Evolutionary conservation across 92 coral and sea anemone genomes (phyloP).

Genomic region (Micromussa lordhowensis): DNA sequence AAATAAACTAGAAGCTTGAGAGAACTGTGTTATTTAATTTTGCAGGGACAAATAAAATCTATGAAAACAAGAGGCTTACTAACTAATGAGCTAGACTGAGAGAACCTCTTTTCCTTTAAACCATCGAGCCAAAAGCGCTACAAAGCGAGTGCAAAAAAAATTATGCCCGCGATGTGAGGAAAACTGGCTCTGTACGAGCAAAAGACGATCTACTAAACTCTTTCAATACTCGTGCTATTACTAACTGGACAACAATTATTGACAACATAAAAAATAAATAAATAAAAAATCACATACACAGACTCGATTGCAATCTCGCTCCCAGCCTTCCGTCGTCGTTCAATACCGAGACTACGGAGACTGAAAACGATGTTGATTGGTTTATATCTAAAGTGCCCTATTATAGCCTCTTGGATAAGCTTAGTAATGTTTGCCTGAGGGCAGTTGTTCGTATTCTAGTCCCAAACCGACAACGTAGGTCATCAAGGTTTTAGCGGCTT

Average conservation of each 20-base stretch:
- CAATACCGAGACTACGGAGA: neutral
- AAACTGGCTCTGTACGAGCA: no score
- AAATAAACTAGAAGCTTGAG: no score
- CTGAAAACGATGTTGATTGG: neutral
- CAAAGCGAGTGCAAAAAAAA: no score
- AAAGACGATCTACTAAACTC: neutral
- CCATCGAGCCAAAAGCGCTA: no score
- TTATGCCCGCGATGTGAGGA: no score
- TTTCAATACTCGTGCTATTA: no score
- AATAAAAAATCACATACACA: neutral
- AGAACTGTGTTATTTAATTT: no score
- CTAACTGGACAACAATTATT: neutral
- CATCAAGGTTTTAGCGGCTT: slow-evolving; percentile 82
- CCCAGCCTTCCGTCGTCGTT: neutral
- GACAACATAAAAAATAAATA: neutral
- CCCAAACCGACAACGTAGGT: neutral
- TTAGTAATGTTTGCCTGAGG: neutral
- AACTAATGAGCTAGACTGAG: no score
- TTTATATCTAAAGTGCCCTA: neutral
- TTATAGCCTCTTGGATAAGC: neutral
- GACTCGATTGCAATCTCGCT: no score
- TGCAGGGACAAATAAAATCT: no score
- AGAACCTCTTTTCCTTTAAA: no score
- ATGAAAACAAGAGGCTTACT: no score
- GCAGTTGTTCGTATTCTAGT: neutral